A percentile compares a stretch with the other conserved stretches of the same genome.
Conservation (phyloP, 2,888 invertebrate genomes). For the Spatulosminthurus flaviceps region DNA sequence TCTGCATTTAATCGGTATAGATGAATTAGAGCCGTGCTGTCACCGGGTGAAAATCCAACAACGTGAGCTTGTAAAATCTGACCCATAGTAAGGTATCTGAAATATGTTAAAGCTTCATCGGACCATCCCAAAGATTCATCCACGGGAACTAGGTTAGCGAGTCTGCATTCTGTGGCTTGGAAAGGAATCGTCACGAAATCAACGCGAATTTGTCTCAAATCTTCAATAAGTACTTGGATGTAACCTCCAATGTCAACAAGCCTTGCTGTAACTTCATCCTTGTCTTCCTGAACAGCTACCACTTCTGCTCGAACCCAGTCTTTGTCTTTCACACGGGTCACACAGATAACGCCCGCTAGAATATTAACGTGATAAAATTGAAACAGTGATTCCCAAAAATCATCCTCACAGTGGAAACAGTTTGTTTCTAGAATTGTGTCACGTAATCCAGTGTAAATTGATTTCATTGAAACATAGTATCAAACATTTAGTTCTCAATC, state of each 20-base stretch:
- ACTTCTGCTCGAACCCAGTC: constrained; percentile 93
- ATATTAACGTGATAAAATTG: not conserved
- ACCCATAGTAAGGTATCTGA: constrained; percentile 82
- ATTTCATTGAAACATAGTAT: too few species aligned
- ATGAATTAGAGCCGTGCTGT: constrained; percentile 81
- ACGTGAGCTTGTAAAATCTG: constrained; percentile 89
- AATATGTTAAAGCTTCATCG: constrained; percentile 78
- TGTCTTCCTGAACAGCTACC: constrained; percentile 71
- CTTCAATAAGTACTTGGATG: constrained; percentile 77
- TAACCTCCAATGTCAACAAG: constrained; percentile 97
- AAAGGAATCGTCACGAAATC: constrained; percentile 96
- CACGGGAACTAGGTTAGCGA: constrained; percentile 86
- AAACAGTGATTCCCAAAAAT: not conserved
- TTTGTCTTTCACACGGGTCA: constrained; percentile 78
- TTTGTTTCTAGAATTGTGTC: too few species aligned
- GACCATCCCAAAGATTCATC: constrained; percentile 74
- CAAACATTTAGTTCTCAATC: too few species aligned
- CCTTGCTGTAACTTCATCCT: constrained; percentile 77
- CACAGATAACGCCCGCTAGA: constrained; percentile 86
- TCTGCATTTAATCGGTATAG: constrained; percentile 80
- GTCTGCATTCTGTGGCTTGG: constrained; percentile 94
- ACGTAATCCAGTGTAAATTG: too few species aligned
- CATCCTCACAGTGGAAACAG: too few species aligned
- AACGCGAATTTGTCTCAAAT: constrained; percentile 88
- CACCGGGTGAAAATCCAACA: constrained; percentile 78